Base-by-base conservation (phyloP, 2,797 vertebrate species). In the Odontamblyopus lacepedii region DNA sequence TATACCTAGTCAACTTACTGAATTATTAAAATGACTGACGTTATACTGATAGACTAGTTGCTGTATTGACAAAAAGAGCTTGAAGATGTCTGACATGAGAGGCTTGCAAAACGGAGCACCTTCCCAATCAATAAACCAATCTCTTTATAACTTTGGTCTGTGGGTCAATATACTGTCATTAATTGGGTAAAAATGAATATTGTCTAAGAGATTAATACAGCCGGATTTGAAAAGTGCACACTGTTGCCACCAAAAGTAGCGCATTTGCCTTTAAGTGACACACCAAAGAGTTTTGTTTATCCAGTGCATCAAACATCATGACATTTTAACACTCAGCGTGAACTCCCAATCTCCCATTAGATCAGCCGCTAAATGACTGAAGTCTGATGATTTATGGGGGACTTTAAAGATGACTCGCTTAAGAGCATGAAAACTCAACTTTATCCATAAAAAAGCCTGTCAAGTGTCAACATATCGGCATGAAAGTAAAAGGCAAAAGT, bases 301-400 rank as follows among this genome's bases (percentile, higher is more conserved):
- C 32, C 66, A 71, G 18, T 63, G 41, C 67, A 61, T 79, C 79
- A 78, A 80, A 78, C 44, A 69, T 72, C 64, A 75, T 65, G 66
- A 77, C 80, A 77, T 80, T 77, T 80, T 76, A 83, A 80, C 1
- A n/a, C 70, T 74, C 70, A 53, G 73, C 73, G 66, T 77, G 75
- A 83, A 73, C 60, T 68, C 0, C 69, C 59, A 74, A 23, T 74
- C 65, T 78, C 72, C 69, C 73, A 26, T 81, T 3, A 78, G 75
- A 87, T 81, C 66, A n/a, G 32, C 41, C n/a, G 11, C 63, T 23
- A 70, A 73, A 65, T 69, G 72, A 82, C 66, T 74, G 76, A 76
- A 59, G 73, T 56, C 53, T 74, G 27, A 29, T 67, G 73, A 80
- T 76, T 74, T 74, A 76, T 60, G 73, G 73, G 82, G 67, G 55